A percentile compares a stretch with the other conserved stretches of the same genome.
Conservation (phyloP, 2,888 invertebrate species). For the Netelia fuscicornis region DNA sequence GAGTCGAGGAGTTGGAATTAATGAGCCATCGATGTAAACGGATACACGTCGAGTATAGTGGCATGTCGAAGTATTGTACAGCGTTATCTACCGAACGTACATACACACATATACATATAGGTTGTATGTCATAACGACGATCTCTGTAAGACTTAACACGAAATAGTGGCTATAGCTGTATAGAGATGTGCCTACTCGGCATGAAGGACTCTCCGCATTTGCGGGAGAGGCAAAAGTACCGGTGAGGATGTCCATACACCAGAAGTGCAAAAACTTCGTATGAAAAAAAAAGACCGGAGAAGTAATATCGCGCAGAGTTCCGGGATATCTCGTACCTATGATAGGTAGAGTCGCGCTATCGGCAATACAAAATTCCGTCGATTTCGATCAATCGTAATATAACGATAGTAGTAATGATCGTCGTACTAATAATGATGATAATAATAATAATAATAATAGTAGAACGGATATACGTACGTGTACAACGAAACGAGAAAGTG, state of each 20-base stretch:
- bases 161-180: not conserved
- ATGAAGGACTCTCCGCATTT: constrained; percentile 25
- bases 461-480: constrained; percentile 19
- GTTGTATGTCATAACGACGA: constrained; percentile 2
- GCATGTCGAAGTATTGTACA: constrained; percentile 24
- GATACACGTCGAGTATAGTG: constrained; percentile 67
- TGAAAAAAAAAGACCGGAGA: not conserved
- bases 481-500: constrained; percentile 15
- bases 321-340: not conserved
- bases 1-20: constrained; percentile 73
- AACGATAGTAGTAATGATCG: constrained; percentile 12
- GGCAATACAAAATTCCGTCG: not conserved
- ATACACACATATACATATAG: constrained; percentile 4
- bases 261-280: constrained; percentile 20
- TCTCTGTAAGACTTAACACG: constrained; percentile 32
- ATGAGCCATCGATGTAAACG: constrained; percentile 73
- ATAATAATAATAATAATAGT: constrained; percentile 20
- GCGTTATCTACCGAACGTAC: constrained; percentile 4
- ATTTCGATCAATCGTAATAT: constrained; percentile 4
- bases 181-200: constrained; percentile 27
- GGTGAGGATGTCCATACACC: constrained; percentile 32
- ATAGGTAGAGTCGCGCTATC: not conserved
- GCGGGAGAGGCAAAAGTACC: constrained; percentile 22
- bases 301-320: not conserved
- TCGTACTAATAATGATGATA: not conserved